Conservation (phyloP, 2,113 vertebrate genomes). For the Mastomys natalensis region DNA sequence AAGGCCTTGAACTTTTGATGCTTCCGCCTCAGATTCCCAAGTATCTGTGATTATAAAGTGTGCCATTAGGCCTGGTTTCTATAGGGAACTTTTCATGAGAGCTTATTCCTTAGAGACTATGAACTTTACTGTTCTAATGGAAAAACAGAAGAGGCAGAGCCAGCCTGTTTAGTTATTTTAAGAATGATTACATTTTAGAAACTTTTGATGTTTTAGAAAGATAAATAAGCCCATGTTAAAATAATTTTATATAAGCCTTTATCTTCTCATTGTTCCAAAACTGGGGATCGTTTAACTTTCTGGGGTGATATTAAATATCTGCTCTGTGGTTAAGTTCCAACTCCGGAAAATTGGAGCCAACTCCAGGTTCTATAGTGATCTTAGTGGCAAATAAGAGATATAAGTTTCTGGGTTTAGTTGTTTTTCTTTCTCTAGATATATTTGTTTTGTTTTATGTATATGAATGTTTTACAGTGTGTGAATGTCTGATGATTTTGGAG, state of each 20-base stretch:
- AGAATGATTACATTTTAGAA: neutral
- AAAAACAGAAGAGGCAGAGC: neutral
- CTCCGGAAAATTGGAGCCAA: neutral
- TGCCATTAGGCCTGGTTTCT: neutral
- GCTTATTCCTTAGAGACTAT: neutral
- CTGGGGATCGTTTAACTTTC: neutral
- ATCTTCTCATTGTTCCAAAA: neutral
- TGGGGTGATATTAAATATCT: neutral
- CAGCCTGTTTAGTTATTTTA: neutral
- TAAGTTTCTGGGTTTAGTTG: neutral
- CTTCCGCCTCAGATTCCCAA: neutral
- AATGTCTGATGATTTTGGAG: neutral
- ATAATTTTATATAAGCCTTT: neutral
- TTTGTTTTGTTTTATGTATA: neutral
- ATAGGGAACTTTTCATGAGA: neutral
- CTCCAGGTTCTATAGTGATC: no score
- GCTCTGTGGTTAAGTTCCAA: neutral
- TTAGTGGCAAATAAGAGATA: neutral
- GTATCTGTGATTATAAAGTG: neutral
- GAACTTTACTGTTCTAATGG: neutral
- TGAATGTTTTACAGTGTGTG: neutral
- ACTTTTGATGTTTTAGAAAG: neutral
- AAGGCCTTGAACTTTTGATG: neutral
- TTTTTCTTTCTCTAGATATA: neutral
- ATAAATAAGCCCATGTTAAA: neutral